phyloP scores from a whole-genome alignment of 2,888 invertebrate species.

The Torymus auratus region DNA sequence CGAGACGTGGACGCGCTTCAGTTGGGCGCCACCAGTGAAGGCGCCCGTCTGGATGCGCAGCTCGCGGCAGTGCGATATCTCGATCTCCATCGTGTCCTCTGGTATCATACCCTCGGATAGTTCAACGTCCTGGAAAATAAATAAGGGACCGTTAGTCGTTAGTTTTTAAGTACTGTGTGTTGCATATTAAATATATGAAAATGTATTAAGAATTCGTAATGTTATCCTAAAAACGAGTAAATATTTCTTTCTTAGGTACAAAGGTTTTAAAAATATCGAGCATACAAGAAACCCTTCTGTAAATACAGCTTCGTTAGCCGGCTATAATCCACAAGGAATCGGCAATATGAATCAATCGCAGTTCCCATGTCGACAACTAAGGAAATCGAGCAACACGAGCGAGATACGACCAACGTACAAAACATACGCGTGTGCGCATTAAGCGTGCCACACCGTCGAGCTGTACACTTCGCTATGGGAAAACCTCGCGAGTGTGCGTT shows the following conservation, averaged over 20 bases:
- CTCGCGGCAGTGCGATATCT: slow-evolving; percentile 79
- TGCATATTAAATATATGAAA: no score
- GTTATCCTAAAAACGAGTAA: no score
- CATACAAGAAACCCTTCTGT: no score
- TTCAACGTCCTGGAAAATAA: slow-evolving; percentile 68
- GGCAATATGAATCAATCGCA: no score
- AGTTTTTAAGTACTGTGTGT: background rate
- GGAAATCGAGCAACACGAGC: no score
- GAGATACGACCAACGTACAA: background rate
- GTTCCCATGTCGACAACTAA: no score
- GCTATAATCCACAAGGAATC: no score
- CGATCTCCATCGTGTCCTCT: slow-evolving; percentile 79
- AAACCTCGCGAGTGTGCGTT: background rate
- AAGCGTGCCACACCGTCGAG: background rate
- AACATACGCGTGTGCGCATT: background rate
- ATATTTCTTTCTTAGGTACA: no score
- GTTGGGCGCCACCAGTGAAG: slow-evolving; percentile 79
- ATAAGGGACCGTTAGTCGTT: no score
- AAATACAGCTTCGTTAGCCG: no score
- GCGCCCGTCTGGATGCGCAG: slow-evolving; percentile 80
- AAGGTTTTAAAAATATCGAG: background rate
- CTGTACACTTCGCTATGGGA: background rate
- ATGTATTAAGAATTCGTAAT: no score
- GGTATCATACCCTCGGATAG: slow-evolving; percentile 78
- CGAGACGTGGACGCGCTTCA: slow-evolving; percentile 79